These are phyloP conservation scores for Tanytarsus gracilentus DNA, from an alignment of 2,888 invertebrate species.

Conservation along the genomic window DNA sequence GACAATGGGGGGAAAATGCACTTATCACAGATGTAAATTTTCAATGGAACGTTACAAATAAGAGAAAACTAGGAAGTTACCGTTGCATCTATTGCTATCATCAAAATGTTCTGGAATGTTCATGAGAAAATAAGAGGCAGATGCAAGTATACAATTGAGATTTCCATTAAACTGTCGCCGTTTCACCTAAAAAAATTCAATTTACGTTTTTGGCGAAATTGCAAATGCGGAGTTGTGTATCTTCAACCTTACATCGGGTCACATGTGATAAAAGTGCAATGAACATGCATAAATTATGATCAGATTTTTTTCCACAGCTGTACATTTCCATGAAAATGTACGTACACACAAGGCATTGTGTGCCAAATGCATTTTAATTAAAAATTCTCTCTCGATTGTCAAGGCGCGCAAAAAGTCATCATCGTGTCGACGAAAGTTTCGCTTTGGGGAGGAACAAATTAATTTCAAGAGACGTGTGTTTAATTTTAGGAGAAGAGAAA, in stretches of 20 bases:
- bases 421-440: no score
- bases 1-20: slow-evolving; percentile 22
- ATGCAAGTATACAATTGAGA: background rate
- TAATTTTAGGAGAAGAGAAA: no score
- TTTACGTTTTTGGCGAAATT: background rate
- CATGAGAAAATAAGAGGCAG: background rate
- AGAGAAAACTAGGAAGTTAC: slow-evolving; percentile 6
- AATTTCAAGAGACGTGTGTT: no score
- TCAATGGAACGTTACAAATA: background rate
- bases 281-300: slow-evolving; percentile 25
- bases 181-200: background rate
- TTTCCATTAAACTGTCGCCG: slow-evolving; percentile 26
- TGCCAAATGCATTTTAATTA: slow-evolving; percentile 25
- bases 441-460: no score
- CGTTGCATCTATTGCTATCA: slow-evolving; percentile 19
- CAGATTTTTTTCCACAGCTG: slow-evolving; percentile 4
- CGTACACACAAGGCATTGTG: background rate
- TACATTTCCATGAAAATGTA: background rate
- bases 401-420: no score
- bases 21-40: slow-evolving; percentile 16
- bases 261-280: slow-evolving; percentile 11
- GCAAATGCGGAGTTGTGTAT: background rate
- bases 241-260: slow-evolving; percentile 3
- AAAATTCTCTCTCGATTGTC: background rate
- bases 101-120: slow-evolving; percentile 8